These are phyloP conservation scores for Mactra quadrangularis DNA, from an alignment of 1,140 invertebrate genomes.

Conservation along the genomic window DNA sequence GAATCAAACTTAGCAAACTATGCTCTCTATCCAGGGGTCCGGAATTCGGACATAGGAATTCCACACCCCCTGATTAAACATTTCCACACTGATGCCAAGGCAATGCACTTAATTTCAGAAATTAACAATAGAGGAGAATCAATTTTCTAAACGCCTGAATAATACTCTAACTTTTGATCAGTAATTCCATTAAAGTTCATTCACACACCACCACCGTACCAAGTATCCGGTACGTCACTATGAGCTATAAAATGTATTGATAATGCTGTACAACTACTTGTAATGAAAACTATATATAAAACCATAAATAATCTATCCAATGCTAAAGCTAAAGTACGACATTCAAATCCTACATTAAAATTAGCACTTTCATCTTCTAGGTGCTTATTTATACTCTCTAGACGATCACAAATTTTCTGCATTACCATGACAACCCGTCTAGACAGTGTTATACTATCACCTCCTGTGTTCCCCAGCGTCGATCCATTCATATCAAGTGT, in stretches of 20 bases:
- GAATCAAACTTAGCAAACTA: too few relatives aligned
- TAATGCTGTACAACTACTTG: background rate
- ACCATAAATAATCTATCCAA: conserved; percentile 39
- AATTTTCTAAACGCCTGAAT: too few relatives aligned
- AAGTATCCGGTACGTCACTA: background rate
- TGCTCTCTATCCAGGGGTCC: too few relatives aligned
- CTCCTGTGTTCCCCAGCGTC: background rate
- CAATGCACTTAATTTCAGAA: too few relatives aligned
- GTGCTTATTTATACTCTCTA: conserved; percentile 21
- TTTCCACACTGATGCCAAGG: too few relatives aligned
- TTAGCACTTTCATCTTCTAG: conserved; percentile 1
- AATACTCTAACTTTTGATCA: too few relatives aligned
- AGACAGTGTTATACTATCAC: background rate
- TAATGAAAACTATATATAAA: conserved; percentile 7
- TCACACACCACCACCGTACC: too few relatives aligned
- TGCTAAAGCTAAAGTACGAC: conserved; percentile 22
- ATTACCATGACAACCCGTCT: background rate
- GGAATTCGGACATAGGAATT: too few relatives aligned
- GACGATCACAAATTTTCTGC: conserved; percentile 11
- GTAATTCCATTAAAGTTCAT: too few relatives aligned
- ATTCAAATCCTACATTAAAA: conserved; percentile 9
- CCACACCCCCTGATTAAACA: too few relatives aligned
- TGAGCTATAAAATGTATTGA: conserved; percentile 5
- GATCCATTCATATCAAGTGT: background rate
- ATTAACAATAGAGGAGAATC: too few relatives aligned